Evolutionary conservation across 2,888 invertebrate genomes (phyloP), one percentile per base, ranked within the genome.

Genomic region (Drosophila limbata): DNA sequence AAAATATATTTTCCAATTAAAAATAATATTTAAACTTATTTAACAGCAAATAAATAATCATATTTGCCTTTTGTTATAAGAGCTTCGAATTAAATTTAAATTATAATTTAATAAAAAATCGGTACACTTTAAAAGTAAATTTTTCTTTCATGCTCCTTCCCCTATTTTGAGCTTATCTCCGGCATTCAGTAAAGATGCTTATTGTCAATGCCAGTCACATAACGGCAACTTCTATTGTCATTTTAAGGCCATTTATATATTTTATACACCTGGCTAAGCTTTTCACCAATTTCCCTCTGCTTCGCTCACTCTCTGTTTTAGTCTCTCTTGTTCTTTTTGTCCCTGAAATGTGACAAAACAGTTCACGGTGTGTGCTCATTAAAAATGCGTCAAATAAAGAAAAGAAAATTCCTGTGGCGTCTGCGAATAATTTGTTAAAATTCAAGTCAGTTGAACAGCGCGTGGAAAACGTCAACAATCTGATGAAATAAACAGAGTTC

Each of bases 201-300:
- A 69, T 79, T 69, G 45, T 69, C 61, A 68, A 75, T 80, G 69
- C 69, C 69, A 65, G 64, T 72, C 81, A 69, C 72, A 74, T 72
- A 75, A 70, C 44, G 55, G 52, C 63, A 60, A 69, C 69, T 62
- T 61, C 81, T 85, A 53, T 69, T 73, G 73, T 75, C 76, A 75
- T 76, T 63, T 74, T 69, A 21, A 4, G 73, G 73, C 79, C 79
- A 88, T 86, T 89, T 88, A 86, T 87, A 77, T 81, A 86, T 88
- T 77, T 69, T 74, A 62, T 65, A 79, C 89, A 86, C 82, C 86
- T 89, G 86, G 81, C 83, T 86, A 80, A 78, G 75, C 84, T 76
- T 77, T 78, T 71, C 51, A 45, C 25, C 66, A 61, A 69, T 69
- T 77, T 68, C 37, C 44, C 11, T 15, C 1, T 10, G n/a, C 9